phyloP scores from a whole-genome alignment of 2,888 invertebrate species.

The Tetranychus truncatus region DNA sequence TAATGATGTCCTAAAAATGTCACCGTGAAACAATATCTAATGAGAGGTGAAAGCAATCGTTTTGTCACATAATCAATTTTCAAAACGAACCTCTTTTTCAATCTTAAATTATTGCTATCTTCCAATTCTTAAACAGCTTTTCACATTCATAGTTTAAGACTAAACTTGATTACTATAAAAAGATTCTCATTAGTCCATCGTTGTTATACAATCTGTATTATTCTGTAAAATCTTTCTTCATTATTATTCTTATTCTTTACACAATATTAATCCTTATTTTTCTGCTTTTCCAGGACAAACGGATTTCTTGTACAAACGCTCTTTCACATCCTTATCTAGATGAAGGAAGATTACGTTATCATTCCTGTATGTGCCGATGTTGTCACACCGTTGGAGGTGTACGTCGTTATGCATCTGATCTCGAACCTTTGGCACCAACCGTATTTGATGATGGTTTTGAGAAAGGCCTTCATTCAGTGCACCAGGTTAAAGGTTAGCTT shows the following conservation, averaged over 20 bases:
- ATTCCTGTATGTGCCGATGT: constrained; percentile 99
- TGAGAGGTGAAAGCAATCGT: no score
- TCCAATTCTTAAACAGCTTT: no score
- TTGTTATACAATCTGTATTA: constrained; percentile 11
- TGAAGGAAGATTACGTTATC: constrained; percentile 91
- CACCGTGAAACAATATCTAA: no score
- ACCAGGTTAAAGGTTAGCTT: constrained; percentile 72
- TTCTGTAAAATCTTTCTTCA: neutral
- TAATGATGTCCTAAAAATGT: no score
- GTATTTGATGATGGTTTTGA: constrained; percentile 94
- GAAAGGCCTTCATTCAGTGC: constrained; percentile 72
- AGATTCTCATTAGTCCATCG: no score
- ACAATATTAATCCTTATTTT: neutral
- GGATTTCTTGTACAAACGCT: constrained; percentile 84
- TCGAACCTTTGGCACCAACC: constrained; percentile 73
- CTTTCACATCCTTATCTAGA: constrained; percentile 91
- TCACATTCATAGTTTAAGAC: no score
- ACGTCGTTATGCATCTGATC: constrained; percentile 71
- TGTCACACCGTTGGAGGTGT: constrained; percentile 56
- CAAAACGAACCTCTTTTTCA: neutral
- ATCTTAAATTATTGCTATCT: constrained; percentile 13
- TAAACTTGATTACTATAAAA: no score
- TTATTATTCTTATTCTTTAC: neutral
- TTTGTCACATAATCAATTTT: no score
- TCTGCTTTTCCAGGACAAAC: constrained; percentile 49